These are phyloP conservation scores for Macrotus californicus DNA, from an alignment of 2,113 vertebrate genomes.

Conservation along the genomic window DNA sequence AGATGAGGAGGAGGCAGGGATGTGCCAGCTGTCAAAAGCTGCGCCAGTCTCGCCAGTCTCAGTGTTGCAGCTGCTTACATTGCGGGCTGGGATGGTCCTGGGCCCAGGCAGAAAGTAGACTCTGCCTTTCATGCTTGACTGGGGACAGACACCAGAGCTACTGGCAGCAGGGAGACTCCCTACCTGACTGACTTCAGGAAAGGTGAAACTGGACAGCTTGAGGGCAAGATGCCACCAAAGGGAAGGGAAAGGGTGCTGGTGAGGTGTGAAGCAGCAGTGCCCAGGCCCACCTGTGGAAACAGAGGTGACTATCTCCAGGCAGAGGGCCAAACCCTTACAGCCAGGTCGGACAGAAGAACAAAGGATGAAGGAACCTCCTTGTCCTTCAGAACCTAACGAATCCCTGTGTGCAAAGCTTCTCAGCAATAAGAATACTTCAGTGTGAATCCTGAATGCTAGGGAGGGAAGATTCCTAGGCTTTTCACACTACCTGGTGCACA, in stretches of 20 bases:
- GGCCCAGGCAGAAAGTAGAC: background rate
- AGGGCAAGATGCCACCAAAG: background rate
- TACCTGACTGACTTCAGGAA: accelerated
- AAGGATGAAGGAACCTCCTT: background rate
- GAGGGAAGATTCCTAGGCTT: background rate
- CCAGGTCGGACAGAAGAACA: background rate
- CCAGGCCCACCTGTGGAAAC: background rate
- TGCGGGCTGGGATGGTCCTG: background rate
- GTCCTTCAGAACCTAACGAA: background rate
- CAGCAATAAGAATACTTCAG: background rate
- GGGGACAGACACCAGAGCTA: background rate
- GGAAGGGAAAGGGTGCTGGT: background rate
- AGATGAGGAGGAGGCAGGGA: background rate
- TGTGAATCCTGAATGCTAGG: background rate
- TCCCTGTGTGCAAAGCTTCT: background rate
- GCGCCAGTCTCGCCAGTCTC: no score
- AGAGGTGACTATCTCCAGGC: no score
- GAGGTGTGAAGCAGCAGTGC: no score
- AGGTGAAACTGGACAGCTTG: accelerated
- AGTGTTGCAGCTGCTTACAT: background rate
- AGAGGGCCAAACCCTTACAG: background rate
- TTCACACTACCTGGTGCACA: no score
- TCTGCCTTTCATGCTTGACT: background rate
- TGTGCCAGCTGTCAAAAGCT: background rate
- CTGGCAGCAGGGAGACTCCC: no score